Evolutionary conservation across 1,140 invertebrate species (phyloP).

Genomic region (Myzus persicae): DNA sequence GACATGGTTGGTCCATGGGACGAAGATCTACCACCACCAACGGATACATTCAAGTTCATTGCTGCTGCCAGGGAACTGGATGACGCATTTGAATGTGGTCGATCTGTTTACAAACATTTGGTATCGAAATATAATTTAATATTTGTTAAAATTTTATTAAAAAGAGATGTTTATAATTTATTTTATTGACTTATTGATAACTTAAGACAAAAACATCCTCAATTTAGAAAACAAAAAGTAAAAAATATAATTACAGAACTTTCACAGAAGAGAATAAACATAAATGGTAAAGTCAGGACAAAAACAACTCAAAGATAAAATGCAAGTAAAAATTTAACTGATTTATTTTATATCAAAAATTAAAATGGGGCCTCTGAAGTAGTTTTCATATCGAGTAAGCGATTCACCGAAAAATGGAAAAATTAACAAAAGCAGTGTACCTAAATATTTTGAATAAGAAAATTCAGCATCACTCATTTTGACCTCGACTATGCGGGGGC

Average conservation of each 20-base stretch:
- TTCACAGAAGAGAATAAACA: not conserved
- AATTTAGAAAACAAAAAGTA: not conserved
- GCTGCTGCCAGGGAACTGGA: not conserved
- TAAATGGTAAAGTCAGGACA: not conserved
- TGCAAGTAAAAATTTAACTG: not conserved
- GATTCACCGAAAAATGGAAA: not conserved
- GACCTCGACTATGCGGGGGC: not conserved
- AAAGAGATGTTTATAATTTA: not conserved
- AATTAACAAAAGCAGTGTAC: not conserved
- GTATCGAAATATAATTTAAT: not conserved
- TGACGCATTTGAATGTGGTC: not conserved
- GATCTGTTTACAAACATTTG: slow-evolving; percentile 7
- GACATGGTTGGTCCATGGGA: not conserved
- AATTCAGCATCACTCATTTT: slow-evolving; percentile 1
- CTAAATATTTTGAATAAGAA: slow-evolving; percentile 19
- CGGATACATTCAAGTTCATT: slow-evolving; percentile 9
- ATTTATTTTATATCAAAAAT: not conserved
- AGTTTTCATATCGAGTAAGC: not conserved
- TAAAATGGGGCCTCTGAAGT: not conserved
- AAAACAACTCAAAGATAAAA: not conserved
- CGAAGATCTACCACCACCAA: not conserved
- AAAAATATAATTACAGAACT: not conserved
- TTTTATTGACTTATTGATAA: not conserved
- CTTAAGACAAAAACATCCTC: not conserved
- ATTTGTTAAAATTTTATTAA: no score